Evolutionary conservation across 2,888 invertebrate genomes (phyloP), one percentile per base, ranked within the genome.

Genomic region (Crioceris asparagi): DNA sequence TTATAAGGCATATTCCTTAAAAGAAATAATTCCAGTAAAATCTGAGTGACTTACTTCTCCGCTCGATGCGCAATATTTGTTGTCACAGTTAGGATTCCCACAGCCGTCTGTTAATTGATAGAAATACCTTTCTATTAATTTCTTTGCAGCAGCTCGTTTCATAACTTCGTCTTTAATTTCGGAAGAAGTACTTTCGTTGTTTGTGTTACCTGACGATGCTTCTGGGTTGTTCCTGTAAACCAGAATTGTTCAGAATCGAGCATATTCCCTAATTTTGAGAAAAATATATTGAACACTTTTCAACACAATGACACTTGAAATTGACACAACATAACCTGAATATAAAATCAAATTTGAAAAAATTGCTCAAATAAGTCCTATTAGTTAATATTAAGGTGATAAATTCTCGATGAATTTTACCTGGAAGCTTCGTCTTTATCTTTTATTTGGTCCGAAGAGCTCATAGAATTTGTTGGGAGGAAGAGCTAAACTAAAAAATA

Each of bases 81-180:
- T 93, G 55, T 77, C 75, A 65, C 93, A 93, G 53, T 74, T 72
- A n/a, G 77, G 71, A 65, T 88, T 86, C 16, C 93, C 92, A 66
- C 93, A 93, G 50, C 93, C 93, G 62, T 90, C 85, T 27, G 84
- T 79, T 47, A 93, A 69, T 67, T 93, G 91, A 67, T 86, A 88
- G 64, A 92, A 92, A 66, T 92, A 93, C 56, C 86, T 75, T 65
- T 91, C 88, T 48, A 93, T 92, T 46, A 90, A 69, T 62, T 83
- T 83, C 64, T 80, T 86, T 26, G 87, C 90, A 29, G 79, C 78
- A 39, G 78, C 77, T 35, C 81, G 71, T 67, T 80, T 80, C 79
- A 80, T 79, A 53, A 74, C 77, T 70, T 74, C 74, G 48, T 71
- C 69, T 50, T 68, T 66, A 49, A 55, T 55, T 47, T 55, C 54